Conservation (phyloP, 2,797 vertebrate species). For the Spatula clypeata region DNA sequence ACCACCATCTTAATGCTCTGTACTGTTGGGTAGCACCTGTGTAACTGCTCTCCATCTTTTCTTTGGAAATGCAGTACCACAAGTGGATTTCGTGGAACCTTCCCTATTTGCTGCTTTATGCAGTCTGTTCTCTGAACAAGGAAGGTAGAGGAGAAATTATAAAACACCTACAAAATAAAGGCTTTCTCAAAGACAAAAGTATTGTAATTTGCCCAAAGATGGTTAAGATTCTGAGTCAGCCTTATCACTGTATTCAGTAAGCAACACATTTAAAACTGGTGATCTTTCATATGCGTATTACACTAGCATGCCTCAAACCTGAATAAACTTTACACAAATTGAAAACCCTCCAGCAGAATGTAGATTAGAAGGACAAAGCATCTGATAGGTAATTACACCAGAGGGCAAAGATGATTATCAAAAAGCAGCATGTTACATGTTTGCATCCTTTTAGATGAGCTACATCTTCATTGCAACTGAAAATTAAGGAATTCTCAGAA, state of each 20-base stretch:
- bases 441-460: background rate
- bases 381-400: background rate
- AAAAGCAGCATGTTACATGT: background rate
- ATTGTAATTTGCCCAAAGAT: background rate
- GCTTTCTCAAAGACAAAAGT: background rate
- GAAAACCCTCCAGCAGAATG: slow-evolving; percentile 15
- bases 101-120: background rate
- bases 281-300: background rate
- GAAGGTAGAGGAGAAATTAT: background rate
- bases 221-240: background rate
- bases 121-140: background rate
- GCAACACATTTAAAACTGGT: background rate
- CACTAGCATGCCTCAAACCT: background rate
- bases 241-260: background rate
- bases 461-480: slow-evolving; percentile 6
- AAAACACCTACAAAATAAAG: background rate
- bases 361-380: background rate
- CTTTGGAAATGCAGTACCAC: fast-evolving
- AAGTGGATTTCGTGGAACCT: background rate
- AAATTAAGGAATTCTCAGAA: background rate
- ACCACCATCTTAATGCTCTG: background rate
- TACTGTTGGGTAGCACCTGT: background rate
- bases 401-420: background rate
- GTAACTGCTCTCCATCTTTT: background rate
- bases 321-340: background rate